Conservation (phyloP, 1,140 invertebrate species). For the Neuroterus valhalla region DNA sequence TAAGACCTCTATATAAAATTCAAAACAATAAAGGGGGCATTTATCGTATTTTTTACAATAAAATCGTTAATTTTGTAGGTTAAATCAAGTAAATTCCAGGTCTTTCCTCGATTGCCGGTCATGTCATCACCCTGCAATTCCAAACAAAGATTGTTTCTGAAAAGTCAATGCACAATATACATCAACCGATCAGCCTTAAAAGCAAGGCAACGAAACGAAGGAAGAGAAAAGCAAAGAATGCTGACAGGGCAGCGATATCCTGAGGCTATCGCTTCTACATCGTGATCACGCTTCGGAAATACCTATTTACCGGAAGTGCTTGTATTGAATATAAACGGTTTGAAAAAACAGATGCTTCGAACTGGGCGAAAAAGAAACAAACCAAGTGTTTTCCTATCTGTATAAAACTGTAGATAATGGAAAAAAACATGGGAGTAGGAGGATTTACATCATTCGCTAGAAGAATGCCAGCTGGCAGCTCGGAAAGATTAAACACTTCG, state of each 20-base stretch:
- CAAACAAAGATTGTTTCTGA: too few species aligned
- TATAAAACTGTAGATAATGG: conserved; percentile 1
- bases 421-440: not conserved
- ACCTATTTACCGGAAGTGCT: conserved; percentile 47
- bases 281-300: conserved; percentile 49
- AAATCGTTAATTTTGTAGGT: too few species aligned
- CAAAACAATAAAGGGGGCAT: too few species aligned
- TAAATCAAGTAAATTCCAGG: too few species aligned
- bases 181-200: conserved; percentile 12
- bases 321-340: conserved; percentile 25
- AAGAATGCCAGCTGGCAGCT: conserved; percentile 26
- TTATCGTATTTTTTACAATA: too few species aligned
- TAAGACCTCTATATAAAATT: too few species aligned
- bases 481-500: conserved; percentile 25
- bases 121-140: not conserved
- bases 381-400: conserved; percentile 25
- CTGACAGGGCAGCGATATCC: conserved; percentile 31
- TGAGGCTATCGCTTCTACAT: conserved; percentile 46
- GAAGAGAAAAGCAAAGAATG: conserved; percentile 35
- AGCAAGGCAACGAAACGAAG: conserved; percentile 2
- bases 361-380: conserved; percentile 15
- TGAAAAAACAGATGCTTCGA: conserved; percentile 28
- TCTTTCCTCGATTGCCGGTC: too few species aligned
- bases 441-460: conserved; percentile 27
- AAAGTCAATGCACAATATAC: too few species aligned